phyloP scores from a whole-genome alignment of 2,888 invertebrate species.

The Cheilosia variabilis region DNA sequence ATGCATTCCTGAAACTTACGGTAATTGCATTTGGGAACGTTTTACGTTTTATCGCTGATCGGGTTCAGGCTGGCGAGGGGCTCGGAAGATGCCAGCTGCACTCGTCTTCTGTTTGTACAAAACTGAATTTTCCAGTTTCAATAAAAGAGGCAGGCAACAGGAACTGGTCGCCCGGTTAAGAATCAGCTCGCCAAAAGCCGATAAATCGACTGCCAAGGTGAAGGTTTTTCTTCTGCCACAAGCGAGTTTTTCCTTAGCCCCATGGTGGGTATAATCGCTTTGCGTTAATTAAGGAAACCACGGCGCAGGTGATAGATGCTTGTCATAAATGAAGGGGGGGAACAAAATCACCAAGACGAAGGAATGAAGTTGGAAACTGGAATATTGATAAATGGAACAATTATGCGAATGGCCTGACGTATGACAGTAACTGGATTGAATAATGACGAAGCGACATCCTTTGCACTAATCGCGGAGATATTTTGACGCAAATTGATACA shows the following conservation, averaged over 20 bases:
- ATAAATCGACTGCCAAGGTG: slow-evolving; percentile 21
- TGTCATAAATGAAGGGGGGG: not conserved
- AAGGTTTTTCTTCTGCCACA: slow-evolving; percentile 1
- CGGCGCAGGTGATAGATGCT: slow-evolving; percentile 18
- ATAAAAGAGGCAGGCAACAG: not conserved
- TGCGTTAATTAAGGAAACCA: slow-evolving; percentile 20
- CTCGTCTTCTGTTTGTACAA: not conserved
- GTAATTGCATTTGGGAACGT: slow-evolving; percentile 13
- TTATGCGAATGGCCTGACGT: slow-evolving; percentile 10
- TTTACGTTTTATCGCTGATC: not conserved
- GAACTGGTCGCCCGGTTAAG: not conserved
- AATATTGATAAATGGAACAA: slow-evolving; percentile 17
- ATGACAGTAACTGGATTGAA: not conserved
- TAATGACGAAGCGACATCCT: slow-evolving; percentile 6
- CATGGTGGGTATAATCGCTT: not conserved
- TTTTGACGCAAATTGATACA: slow-evolving; percentile 9
- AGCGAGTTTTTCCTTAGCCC: slow-evolving; percentile 1
- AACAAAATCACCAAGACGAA: no score
- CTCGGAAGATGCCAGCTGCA: not conserved
- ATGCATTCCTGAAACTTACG: slow-evolving; percentile 26
- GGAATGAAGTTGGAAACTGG: not conserved
- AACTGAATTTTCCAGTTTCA: slow-evolving; percentile 17
- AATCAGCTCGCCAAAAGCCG: not conserved
- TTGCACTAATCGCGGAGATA: slow-evolving; percentile 12
- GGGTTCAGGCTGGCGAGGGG: not conserved